Base-by-base conservation (phyloP, 2,797 vertebrate genomes). In the Gambusia yucatana region DNA sequence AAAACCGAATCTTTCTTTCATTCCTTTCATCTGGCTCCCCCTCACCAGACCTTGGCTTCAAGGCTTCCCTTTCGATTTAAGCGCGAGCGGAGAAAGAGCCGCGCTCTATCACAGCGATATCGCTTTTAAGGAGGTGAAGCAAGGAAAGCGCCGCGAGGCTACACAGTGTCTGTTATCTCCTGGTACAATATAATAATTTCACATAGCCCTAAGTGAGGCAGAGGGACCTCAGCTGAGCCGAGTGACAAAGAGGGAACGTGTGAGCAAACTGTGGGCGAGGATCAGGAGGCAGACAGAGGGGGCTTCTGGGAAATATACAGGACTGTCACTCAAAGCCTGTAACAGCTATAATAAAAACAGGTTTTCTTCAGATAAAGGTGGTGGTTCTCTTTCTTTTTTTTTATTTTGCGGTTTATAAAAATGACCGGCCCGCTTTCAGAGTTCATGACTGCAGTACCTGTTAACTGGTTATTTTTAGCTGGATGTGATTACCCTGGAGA, bases 121-220 rank as follows among this genome's bases (percentile, higher is more conserved):
- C 91, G 91, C 92, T 94, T 94, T 93, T 94, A 93, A 93, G 89
- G 91, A 93, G 92, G 91, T 87, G 87, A 92, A 91, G 90, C 79
- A 78, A 87, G 90, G 87, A 92, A 88, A 89, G 67, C 79, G 92
- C 94, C 95, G 92, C 86, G 85, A 96, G 95, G 94, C 93, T 93
- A 92, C 91, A 92, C 81, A 85, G 87, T 90, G 85, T 91, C 91
- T 92, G 91, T 91, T 95, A 95, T 94, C 93, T 94, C 89, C 85
- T 76, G 80, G 90, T 92, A 91, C 92, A 92, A 93, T 87, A 87
- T 93, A 88, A 95, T 95, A 80, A 95, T 93, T 94, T 90, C 91
- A 92, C 88, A 91, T 87, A 72, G 92, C 93, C 93, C 82, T 82
- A 75, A 94, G 94, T 87, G 69, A 91, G 85, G 86, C 87, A 85